A percentile compares a stretch with the other conserved stretches of the same genome.
Conservation (phyloP, 2,797 vertebrate genomes). For the Nyctalus aviator region DNA sequence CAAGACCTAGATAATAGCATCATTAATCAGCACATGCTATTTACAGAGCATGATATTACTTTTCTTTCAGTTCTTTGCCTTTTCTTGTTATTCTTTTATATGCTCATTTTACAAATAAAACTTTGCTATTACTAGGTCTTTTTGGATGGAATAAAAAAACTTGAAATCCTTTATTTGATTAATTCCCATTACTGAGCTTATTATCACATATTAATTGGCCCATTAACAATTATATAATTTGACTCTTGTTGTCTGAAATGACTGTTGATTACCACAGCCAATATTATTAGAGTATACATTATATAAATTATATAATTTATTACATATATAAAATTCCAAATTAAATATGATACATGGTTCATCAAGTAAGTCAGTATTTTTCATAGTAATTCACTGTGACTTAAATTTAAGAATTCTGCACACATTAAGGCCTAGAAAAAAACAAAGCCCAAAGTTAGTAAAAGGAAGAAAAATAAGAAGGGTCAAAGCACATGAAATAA, state of each 20-base stretch:
- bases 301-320: neutral
- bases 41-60: accelerated
- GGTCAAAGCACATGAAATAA: neutral
- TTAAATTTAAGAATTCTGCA: neutral
- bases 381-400: neutral
- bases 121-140: neutral
- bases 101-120: neutral
- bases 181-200: neutral
- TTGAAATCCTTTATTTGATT: slow-evolving; percentile 19
- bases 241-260: neutral
- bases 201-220: slow-evolving; percentile 39
- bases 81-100: neutral
- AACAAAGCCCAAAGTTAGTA: neutral
- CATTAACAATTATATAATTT: neutral
- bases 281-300: neutral
- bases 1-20: accelerated
- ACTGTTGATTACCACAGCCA: neutral
- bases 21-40: neutral
- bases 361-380: neutral
- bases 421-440: neutral
- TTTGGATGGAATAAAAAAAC: slow-evolving; percentile 39
- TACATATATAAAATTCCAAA: neutral
- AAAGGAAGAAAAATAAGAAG: neutral
- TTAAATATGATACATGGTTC: neutral
- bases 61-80: neutral